Conservation (phyloP, 2,888 invertebrate genomes). For the Machimus atricapillus region DNA sequence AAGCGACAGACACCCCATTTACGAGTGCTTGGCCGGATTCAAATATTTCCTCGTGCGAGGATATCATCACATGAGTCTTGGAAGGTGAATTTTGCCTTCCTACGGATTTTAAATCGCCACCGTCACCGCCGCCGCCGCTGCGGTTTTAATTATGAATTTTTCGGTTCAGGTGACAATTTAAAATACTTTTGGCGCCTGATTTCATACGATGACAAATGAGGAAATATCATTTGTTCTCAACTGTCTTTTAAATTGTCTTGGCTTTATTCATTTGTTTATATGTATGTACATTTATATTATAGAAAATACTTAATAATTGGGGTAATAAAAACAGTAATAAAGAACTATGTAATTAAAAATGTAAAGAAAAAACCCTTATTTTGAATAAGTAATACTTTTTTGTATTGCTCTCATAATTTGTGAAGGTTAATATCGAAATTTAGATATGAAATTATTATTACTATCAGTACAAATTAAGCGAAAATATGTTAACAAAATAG, state of each 20-base stretch:
- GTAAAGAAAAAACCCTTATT: no score
- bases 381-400: no score
- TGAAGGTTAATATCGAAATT: no score
- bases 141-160: slow-evolving; percentile 25
- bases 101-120: slow-evolving; percentile 14
- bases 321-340: no score
- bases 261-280: no score
- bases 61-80: slow-evolving; percentile 18
- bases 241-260: not conserved
- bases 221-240: not conserved
- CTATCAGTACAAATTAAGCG: no score
- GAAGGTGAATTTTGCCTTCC: not conserved
- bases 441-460: no score
- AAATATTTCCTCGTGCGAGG: slow-evolving; percentile 1
- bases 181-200: not conserved
- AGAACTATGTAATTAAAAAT: no score
- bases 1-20: not conserved
- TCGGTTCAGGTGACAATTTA: slow-evolving; percentile 12
- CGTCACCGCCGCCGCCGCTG: not conserved
- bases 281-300: not conserved
- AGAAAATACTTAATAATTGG: no score
- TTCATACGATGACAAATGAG: not conserved
- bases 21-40: slow-evolving; percentile 26
- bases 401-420: no score
- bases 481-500: no score